Percentiles rank a stretch among this genome's conserved stretches.
Conservation (phyloP, 1,140 invertebrate genomes). For the Tetramorium simillimum region DNA sequence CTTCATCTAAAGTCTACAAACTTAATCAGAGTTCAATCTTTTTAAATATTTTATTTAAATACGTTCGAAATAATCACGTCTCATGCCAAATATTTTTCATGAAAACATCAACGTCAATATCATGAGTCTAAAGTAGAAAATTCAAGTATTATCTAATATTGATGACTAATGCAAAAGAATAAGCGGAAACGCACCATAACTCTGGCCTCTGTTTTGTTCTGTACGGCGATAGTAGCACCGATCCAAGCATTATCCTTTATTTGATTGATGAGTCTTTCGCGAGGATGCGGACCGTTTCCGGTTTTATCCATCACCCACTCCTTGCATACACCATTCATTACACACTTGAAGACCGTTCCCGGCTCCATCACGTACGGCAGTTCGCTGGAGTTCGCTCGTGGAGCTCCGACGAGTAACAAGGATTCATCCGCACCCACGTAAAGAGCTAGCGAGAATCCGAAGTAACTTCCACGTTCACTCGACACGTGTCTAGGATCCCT, state of each 20-base stretch:
- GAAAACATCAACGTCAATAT: neutral
- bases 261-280: slow-evolving; percentile 43
- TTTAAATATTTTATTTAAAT: neutral
- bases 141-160: neutral
- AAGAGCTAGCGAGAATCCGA: slow-evolving; percentile 75
- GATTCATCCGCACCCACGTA: slow-evolving; percentile 58
- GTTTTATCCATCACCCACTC: slow-evolving; percentile 65
- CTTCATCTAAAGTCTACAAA: neutral
- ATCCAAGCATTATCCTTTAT: slow-evolving; percentile 73
- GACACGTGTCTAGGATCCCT: slow-evolving; percentile 52
- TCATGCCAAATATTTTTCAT: neutral
- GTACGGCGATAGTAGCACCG: slow-evolving; percentile 72
- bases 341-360: slow-evolving; percentile 74
- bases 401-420: slow-evolving; percentile 74
- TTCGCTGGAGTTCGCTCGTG: slow-evolving; percentile 71
- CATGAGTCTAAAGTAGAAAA: neutral
- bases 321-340: slow-evolving; percentile 53
- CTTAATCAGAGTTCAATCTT: neutral
- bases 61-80: neutral
- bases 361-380: slow-evolving; percentile 68
- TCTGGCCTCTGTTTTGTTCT: slow-evolving; percentile 69
- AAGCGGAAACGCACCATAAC: slow-evolving; percentile 70
- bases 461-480: slow-evolving; percentile 71
- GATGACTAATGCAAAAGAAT: neutral
- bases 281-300: slow-evolving; percentile 1